These are phyloP conservation scores for Melipona quadrifasciata DNA, from an alignment of 1,140 invertebrate species.

Conservation along the genomic window DNA sequence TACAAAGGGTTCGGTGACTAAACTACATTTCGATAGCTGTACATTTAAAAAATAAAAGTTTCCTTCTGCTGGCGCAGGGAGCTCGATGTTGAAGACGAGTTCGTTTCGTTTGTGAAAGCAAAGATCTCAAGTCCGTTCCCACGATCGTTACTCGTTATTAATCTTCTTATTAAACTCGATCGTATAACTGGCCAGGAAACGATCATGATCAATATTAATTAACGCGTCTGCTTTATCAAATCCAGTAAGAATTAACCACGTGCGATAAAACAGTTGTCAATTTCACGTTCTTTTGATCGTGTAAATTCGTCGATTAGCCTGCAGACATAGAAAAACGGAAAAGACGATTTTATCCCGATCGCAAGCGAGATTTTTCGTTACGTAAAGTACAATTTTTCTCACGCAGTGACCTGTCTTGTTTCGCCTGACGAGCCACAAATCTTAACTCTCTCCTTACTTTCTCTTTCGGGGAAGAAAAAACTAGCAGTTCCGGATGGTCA, in stretches of 20 bases:
- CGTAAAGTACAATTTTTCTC: slow-evolving; percentile 8
- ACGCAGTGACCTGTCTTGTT: not conserved
- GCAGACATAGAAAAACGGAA: not conserved
- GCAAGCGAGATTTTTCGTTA: slow-evolving; percentile 1
- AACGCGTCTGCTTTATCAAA: too few relatives aligned
- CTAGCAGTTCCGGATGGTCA: slow-evolving; percentile 63
- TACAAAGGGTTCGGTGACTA: slow-evolving; percentile 38
- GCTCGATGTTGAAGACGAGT: slow-evolving; percentile 40
- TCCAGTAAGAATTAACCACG: not conserved
- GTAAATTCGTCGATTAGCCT: too few relatives aligned
- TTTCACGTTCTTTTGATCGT: not conserved
- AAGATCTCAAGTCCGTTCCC: accelerated
- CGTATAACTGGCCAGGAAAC: not conserved
- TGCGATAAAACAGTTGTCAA: not conserved
- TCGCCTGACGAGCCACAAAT: slow-evolving; percentile 66
- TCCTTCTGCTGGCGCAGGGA: not conserved
- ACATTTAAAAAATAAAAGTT: slow-evolving; percentile 12
- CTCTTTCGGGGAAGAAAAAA: slow-evolving; percentile 63
- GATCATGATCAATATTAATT: not conserved
- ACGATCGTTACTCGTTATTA: not conserved
- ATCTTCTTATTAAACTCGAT: not conserved
- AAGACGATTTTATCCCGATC: not conserved
- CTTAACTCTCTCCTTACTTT: slow-evolving; percentile 75
- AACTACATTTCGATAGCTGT: slow-evolving; percentile 9
- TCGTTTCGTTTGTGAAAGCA: not conserved